Conservation (phyloP, 2,797 vertebrate genomes). For the Ptychadena robeensis region DNA sequence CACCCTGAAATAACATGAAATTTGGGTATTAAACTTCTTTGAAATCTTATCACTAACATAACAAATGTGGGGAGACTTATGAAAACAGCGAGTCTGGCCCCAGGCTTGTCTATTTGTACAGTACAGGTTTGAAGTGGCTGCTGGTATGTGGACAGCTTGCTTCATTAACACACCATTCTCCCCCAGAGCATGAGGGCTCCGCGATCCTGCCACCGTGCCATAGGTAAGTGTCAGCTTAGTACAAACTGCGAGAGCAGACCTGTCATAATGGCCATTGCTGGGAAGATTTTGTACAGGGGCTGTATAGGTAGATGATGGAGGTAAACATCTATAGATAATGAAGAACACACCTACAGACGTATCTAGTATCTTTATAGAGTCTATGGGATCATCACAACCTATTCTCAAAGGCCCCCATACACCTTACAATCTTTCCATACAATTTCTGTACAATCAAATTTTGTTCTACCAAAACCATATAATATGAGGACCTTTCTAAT, state of each 20-base stretch:
- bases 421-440: too few species aligned
- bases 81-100: slow-evolving; percentile 4
- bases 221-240: slow-evolving; percentile 9
- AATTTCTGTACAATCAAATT: too few species aligned
- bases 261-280: too few species aligned
- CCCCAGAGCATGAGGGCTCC: slow-evolving; percentile 34
- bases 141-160: slow-evolving; percentile 46
- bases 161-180: slow-evolving; percentile 63
- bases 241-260: neutral
- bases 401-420: too few species aligned
- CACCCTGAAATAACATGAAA: too few species aligned
- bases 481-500: too few species aligned
- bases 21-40: neutral
- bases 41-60: neutral
- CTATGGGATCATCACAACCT: too few species aligned
- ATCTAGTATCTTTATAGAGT: too few species aligned
- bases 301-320: too few species aligned
- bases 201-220: slow-evolving; percentile 15
- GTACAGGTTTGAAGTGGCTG: slow-evolving; percentile 44
- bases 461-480: too few species aligned
- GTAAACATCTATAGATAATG: neutral
- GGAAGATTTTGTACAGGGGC: too few species aligned
- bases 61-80: neutral
- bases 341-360: neutral
- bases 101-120: slow-evolving; percentile 52